Evolutionary conservation across 2,888 invertebrate genomes (phyloP).

Genomic region (Agrochola lychnidis): DNA sequence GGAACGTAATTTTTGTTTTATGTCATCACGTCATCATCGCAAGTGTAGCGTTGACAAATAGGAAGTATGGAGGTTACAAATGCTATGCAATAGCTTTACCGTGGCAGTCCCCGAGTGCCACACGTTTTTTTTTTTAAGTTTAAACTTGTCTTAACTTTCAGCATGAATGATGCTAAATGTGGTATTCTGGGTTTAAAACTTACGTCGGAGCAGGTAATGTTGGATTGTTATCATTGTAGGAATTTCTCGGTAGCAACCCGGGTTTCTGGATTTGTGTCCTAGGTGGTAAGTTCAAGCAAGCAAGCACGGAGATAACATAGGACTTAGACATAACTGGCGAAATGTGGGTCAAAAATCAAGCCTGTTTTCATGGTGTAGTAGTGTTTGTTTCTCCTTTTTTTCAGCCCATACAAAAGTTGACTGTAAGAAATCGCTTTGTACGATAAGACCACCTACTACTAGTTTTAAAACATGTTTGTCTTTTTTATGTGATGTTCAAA

Average conservation of each 20-base stretch:
- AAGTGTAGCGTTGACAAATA: too few relatives aligned
- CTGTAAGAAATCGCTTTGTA: background rate
- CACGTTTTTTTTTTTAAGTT: background rate
- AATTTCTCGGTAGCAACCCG: background rate
- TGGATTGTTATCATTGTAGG: background rate
- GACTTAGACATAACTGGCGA: too few relatives aligned
- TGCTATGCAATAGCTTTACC: too few relatives aligned
- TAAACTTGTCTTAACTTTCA: background rate
- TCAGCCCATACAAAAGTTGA: background rate
- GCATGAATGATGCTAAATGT: too few relatives aligned
- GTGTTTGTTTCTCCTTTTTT: background rate
- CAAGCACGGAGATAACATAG: too few relatives aligned
- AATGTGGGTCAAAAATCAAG: too few relatives aligned
- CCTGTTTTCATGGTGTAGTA: too few relatives aligned
- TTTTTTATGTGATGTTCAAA: too few relatives aligned
- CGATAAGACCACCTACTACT: background rate
- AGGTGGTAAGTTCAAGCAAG: background rate
- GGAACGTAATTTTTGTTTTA: too few relatives aligned
- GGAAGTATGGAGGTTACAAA: too few relatives aligned
- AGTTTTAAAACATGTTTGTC: background rate
- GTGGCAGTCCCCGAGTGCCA: too few relatives aligned
- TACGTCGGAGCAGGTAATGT: background rate
- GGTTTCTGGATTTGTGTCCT: background rate
- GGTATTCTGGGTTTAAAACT: background rate
- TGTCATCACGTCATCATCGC: too few relatives aligned